These are phyloP conservation scores for Lymantria dispar DNA, from an alignment of 2,888 invertebrate species.

Conservation along the genomic window DNA sequence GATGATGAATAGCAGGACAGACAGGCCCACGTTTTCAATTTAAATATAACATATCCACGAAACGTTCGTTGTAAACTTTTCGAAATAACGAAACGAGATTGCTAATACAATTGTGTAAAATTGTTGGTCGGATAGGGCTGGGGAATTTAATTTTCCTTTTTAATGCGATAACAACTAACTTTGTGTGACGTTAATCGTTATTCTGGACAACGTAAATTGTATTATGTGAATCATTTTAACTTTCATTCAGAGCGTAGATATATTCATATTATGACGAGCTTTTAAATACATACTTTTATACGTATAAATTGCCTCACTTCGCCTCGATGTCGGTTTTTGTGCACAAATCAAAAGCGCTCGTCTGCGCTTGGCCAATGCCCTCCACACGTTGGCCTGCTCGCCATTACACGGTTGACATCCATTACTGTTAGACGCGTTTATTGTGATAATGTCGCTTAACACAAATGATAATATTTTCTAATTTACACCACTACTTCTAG, in stretches of 20 bases:
- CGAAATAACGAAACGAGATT: constrained; percentile 26
- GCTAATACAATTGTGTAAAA: constrained; percentile 33
- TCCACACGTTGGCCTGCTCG: no score
- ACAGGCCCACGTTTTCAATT: neutral
- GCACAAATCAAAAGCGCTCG: no score
- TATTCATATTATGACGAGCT: neutral
- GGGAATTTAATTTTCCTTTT: constrained; percentile 24
- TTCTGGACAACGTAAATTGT: constrained; percentile 1
- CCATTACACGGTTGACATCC: no score
- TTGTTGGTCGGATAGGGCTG: constrained; percentile 18
- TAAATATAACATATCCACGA: neutral
- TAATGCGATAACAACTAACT: constrained; percentile 18
- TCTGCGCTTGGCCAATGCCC: no score
- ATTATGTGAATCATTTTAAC: neutral
- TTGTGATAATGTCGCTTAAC: no score
- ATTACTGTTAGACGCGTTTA: no score
- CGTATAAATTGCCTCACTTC: no score
- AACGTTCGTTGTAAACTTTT: constrained; percentile 29
- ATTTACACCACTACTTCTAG: no score
- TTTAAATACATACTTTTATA: no score
- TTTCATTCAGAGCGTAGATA: neutral
- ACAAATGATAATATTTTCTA: no score
- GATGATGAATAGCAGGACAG: neutral
- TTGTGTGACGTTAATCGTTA: constrained; percentile 25
- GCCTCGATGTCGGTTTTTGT: no score